These are phyloP conservation scores for Antigone vipio DNA, from an alignment of 2,113 vertebrate genomes.

Conservation along the genomic window DNA sequence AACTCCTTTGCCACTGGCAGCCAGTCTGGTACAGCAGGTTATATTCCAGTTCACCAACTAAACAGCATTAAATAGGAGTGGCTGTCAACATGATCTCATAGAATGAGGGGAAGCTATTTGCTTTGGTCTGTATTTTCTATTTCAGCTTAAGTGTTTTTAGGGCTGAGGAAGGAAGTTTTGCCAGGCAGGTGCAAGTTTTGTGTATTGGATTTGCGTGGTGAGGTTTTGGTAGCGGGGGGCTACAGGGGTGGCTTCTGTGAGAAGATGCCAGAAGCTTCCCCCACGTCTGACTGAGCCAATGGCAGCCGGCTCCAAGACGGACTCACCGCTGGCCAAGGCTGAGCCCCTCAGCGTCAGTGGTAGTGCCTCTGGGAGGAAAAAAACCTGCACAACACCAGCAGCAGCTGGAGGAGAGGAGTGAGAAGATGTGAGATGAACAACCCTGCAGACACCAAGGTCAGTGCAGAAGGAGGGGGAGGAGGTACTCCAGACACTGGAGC, in stretches of 20 bases:
- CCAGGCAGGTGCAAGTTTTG: background rate
- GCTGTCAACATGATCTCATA: background rate
- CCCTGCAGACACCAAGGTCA: too few species aligned
- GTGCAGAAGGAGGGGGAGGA: background rate
- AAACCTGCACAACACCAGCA: too few species aligned
- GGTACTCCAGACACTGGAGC: accelerated
- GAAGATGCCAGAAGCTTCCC: too few species aligned
- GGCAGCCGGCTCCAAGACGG: too few species aligned
- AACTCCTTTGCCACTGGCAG: background rate
- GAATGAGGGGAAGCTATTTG: background rate
- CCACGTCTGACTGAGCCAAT: too few species aligned
- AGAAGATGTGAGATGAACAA: too few species aligned
- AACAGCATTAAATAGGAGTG: background rate
- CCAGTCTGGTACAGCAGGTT: background rate
- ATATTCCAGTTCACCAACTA: background rate
- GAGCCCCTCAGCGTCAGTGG: too few species aligned
- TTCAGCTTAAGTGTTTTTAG: background rate
- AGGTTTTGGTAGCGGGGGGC: too few species aligned
- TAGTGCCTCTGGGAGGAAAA: too few species aligned
- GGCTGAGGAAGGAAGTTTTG: background rate
- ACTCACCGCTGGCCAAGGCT: too few species aligned
- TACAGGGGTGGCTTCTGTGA: too few species aligned
- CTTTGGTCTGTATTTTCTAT: background rate
- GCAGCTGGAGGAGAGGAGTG: too few species aligned
- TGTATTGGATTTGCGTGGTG: background rate